These are phyloP conservation scores for Danio kyathit DNA, from an alignment of 2,797 vertebrate genomes.

Conservation along the genomic window DNA sequence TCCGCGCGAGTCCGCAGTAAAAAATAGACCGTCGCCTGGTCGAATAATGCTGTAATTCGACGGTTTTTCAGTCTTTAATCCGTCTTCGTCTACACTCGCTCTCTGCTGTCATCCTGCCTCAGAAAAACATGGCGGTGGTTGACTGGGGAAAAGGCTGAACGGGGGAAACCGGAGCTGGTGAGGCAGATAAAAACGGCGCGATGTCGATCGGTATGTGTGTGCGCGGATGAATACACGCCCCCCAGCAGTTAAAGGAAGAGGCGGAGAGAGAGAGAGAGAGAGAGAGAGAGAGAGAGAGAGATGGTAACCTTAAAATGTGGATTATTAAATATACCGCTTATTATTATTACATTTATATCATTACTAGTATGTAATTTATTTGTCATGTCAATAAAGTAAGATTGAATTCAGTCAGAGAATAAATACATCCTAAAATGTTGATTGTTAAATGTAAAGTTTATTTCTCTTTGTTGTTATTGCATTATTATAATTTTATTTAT, in stretches of 20 bases:
- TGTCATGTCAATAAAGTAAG: no score
- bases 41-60: slow-evolving; percentile 49
- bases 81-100: slow-evolving; percentile 63
- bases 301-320: no score
- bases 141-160: slow-evolving; percentile 46
- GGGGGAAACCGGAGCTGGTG: slow-evolving; percentile 53
- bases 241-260: slow-evolving; percentile 46
- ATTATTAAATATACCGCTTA: no score
- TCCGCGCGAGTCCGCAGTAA: not conserved
- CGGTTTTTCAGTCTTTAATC: slow-evolving; percentile 58
- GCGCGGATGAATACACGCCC: slow-evolving; percentile 45
- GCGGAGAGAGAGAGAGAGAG: slow-evolving; percentile 34
- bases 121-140: slow-evolving; percentile 77
- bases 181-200: slow-evolving; percentile 56
- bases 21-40: slow-evolving; percentile 38
- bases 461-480: no score
- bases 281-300: no score
- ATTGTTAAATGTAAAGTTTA: no score
- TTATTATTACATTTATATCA: no score
- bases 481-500: no score
- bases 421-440: no score
- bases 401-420: no score
- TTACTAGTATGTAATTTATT: no score
- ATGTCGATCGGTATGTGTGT: slow-evolving; percentile 42
- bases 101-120: slow-evolving; percentile 77